phyloP scores from a whole-genome alignment of 2,888 invertebrate species.

The Phania funesta region DNA sequence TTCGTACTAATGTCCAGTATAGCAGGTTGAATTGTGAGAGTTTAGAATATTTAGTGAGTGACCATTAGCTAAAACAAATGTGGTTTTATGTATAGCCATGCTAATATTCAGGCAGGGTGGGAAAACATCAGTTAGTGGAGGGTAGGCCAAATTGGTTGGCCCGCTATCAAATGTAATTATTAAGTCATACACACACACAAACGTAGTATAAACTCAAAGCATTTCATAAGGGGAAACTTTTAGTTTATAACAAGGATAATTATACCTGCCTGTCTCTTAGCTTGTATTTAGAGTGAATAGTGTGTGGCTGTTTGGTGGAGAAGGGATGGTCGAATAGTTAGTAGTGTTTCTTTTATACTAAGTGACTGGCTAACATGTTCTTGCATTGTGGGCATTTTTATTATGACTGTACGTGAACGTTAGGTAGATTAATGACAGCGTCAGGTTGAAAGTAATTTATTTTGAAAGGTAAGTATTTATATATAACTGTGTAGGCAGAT shows the following conservation, averaged over 20 bases:
- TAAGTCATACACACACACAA: slow-evolving; percentile 3
- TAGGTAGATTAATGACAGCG: too few species aligned
- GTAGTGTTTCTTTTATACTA: not conserved
- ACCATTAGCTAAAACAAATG: slow-evolving; percentile 29
- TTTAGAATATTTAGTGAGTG: slow-evolving; percentile 22
- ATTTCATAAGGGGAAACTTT: not conserved
- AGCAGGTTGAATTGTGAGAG: slow-evolving; percentile 39
- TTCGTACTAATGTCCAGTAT: slow-evolving; percentile 42
- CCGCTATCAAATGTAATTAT: slow-evolving; percentile 18
- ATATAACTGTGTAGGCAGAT: too few species aligned
- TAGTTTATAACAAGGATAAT: not conserved
- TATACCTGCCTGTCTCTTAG: not conserved
- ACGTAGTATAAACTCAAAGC: not conserved
- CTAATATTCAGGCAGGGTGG: slow-evolving; percentile 1
- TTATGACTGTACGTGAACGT: too few species aligned
- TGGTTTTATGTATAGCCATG: not conserved
- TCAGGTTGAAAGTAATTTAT: too few species aligned
- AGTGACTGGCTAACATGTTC: not conserved
- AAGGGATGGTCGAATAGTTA: not conserved
- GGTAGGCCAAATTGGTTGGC: slow-evolving; percentile 22
- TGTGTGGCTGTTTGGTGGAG: not conserved
- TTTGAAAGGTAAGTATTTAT: too few species aligned
- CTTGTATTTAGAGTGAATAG: not conserved
- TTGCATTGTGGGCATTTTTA: not conserved
- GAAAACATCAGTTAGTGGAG: slow-evolving; percentile 25